A percentile compares a stretch with the other conserved stretches of the same genome.
Conservation (phyloP, 2,797 vertebrate genomes). For the Discoglossus pictus region DNA sequence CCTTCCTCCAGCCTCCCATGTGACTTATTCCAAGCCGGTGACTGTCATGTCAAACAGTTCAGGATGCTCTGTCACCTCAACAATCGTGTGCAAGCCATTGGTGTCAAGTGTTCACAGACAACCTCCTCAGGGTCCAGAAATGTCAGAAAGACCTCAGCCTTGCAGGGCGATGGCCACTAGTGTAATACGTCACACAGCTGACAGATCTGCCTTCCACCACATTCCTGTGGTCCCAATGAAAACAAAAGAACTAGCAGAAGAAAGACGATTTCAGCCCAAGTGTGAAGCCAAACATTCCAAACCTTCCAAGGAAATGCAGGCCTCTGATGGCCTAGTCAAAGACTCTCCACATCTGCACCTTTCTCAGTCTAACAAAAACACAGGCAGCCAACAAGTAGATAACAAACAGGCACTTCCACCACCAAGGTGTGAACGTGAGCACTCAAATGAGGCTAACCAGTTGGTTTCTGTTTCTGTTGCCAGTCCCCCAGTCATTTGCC, state of each 20-base stretch:
- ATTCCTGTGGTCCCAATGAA: conserved; percentile 64
- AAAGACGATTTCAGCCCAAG: conserved; percentile 34
- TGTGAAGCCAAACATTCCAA: conserved; percentile 42
- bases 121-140: conserved; percentile 38
- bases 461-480: conserved; percentile 71
- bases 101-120: neutral
- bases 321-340: conserved; percentile 29
- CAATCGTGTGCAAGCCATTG: conserved; percentile 31
- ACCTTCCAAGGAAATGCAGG: conserved; percentile 49
- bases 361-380: conserved; percentile 41
- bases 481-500: conserved; percentile 82
- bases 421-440: conserved; percentile 63
- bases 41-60: conserved; percentile 52
- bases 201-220: conserved; percentile 70
- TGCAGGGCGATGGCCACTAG: conserved; percentile 83
- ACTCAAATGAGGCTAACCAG: conserved; percentile 58
- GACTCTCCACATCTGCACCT: conserved; percentile 42
- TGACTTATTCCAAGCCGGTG: conserved; percentile 62
- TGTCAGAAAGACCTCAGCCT: conserved; percentile 53
- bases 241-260: conserved; percentile 47
- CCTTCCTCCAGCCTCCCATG: conserved; percentile 60
- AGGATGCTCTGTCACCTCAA: conserved; percentile 46
- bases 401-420: conserved; percentile 55
- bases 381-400: conserved; percentile 30
- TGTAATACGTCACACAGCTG: conserved; percentile 86